Percentiles rank a stretch among this genome's conserved stretches.
Evolutionary conservation across 2,888 invertebrate genomes (phyloP).

Genomic region (Sepioteuthis lessoniana): DNA sequence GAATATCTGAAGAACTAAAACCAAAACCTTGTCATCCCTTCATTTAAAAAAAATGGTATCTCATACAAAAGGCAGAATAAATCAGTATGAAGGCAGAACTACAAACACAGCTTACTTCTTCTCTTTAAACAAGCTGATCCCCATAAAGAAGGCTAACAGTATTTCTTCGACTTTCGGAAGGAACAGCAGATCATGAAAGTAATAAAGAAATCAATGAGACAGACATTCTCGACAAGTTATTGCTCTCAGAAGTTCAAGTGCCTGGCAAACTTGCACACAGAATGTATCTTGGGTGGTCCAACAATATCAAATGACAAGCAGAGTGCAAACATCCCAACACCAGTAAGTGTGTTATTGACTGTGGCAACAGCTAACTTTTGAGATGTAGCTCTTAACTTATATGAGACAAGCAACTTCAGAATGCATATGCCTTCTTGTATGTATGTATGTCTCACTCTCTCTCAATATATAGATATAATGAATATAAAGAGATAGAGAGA

Average conservation of each 20-base stretch:
- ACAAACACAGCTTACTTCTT: neutral
- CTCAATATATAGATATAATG: neutral
- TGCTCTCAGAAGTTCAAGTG: neutral
- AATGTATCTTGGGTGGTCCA: neutral
- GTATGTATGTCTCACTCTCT: neutral
- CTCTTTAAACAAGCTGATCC: neutral
- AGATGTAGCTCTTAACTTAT: neutral
- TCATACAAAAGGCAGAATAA: neutral
- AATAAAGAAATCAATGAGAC: constrained; percentile 2
- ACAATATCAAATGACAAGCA: neutral
- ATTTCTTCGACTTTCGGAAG: neutral
- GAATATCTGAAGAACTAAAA: neutral
- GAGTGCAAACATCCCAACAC: neutral
- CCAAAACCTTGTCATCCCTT: neutral
- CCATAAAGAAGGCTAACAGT: neutral
- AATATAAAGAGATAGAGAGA: neutral
- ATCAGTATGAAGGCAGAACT: neutral
- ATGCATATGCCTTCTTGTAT: neutral
- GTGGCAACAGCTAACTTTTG: neutral
- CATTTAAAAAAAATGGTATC: neutral
- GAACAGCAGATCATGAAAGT: neutral
- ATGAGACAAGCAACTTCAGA: neutral
- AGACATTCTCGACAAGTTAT: neutral
- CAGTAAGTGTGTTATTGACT: neutral
- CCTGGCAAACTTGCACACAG: neutral